Base-by-base conservation (phyloP, 2,888 invertebrate species). In the Himalopsyche tibetana region DNA sequence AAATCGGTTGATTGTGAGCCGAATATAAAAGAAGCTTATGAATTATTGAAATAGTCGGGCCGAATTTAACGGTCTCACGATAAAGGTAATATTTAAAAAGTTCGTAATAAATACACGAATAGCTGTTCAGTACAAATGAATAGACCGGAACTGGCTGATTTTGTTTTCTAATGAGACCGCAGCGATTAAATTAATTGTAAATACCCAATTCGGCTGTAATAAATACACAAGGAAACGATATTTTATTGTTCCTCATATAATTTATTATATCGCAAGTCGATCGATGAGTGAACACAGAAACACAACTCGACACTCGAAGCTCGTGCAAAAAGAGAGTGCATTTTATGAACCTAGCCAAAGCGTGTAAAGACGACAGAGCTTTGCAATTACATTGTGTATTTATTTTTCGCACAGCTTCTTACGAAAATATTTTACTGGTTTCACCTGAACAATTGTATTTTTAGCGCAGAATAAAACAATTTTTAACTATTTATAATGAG, bases 271-370 rank as follows among this genome's bases (percentile, higher is more conserved):
- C 74, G 74, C 38, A 36, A 36, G 74, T 28, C 74, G 74, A 74
- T 74, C 74, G 74, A 74, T 74, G 74, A 74, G 74, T 74, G 74
- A 74, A 74, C 74, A 74, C 74, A 36, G 74, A 36, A 74, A 74
- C 36, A 74, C 74, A 74, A 74, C 74, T 74, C 74, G 74, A 74
- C 74, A 74, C 74, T 74, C 74, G 74, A 74, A 36, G 74, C 74
- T 74, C 74, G 74, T 74, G 74, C 74, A 74, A 74, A 74, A 74
- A 74, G 74, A 74, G 74, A 74, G 74, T 74, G 74, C 74, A 74
- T 74, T 74, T 74, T 74, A 74, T 36, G 74, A 74, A 74, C 74
- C 19, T 28, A 74, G 38, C 74, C 74, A 19, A 36, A 74, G 36
- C 74, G 74, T 74, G 74, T 74, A 74, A 38, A 36, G 9, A 38